Evolutionary conservation across 2,888 invertebrate species (phyloP).

Genomic region (Trissolcus japonicus): DNA sequence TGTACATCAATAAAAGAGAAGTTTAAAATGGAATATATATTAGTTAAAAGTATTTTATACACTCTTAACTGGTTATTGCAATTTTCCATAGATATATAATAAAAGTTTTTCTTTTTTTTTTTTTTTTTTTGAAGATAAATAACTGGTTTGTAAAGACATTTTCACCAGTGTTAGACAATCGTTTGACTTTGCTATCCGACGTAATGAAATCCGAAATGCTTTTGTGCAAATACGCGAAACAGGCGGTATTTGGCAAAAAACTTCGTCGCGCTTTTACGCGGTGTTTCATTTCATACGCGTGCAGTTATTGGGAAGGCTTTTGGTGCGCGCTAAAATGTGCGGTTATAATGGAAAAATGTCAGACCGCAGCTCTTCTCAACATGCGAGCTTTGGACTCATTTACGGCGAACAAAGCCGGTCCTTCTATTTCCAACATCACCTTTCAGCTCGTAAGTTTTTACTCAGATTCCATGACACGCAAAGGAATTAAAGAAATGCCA

Average conservation of each 20-base stretch:
- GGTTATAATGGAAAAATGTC: slow-evolving; percentile 52
- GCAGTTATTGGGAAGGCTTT: slow-evolving; percentile 40
- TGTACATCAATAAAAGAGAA: too few relatives aligned
- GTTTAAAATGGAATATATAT: too few relatives aligned
- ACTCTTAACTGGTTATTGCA: too few relatives aligned
- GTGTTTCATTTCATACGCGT: slow-evolving; percentile 36
- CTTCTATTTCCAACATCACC: slow-evolving; percentile 53
- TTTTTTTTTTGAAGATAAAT: too few relatives aligned
- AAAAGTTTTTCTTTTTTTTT: too few relatives aligned
- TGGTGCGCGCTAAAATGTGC: slow-evolving; percentile 29
- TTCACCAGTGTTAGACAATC: background rate
- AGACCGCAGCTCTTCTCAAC: slow-evolving; percentile 31
- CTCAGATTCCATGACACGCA: slow-evolving; percentile 50
- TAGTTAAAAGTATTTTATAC: too few relatives aligned
- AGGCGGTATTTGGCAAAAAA: slow-evolving; percentile 7
- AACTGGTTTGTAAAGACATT: background rate
- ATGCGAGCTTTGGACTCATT: slow-evolving; percentile 45
- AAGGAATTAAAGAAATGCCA: slow-evolving; percentile 54
- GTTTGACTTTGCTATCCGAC: background rate
- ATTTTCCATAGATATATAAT: too few relatives aligned
- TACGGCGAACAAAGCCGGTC: slow-evolving; percentile 54
- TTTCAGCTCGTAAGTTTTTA: slow-evolving; percentile 52
- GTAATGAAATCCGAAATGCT: slow-evolving; percentile 11
- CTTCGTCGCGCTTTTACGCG: slow-evolving; percentile 14
- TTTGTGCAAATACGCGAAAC: slow-evolving; percentile 2